phyloP scores from a whole-genome alignment of 2,888 invertebrate species.

The Callinectes sapidus region DNA sequence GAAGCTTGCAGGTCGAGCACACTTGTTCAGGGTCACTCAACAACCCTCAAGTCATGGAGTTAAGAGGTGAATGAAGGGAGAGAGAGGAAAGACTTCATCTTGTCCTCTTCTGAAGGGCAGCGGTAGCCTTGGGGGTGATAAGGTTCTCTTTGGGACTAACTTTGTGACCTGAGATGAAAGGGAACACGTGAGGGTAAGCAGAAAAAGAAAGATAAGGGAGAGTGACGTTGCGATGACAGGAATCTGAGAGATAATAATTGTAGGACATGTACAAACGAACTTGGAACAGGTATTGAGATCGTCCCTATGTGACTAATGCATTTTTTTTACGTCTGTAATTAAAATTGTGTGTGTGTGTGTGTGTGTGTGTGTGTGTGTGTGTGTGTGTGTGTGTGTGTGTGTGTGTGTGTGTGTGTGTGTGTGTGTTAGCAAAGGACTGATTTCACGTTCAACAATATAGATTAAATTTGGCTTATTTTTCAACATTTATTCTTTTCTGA shows the following conservation, averaged over 20 bases:
- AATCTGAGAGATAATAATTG: neutral
- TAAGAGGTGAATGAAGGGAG: neutral
- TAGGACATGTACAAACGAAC: neutral
- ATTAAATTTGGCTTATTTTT: too few relatives aligned
- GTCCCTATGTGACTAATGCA: neutral
- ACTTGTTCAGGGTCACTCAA: constrained; percentile 13
- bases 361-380: constrained; percentile 37
- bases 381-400: constrained; percentile 44
- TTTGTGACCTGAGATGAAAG: constrained; percentile 28
- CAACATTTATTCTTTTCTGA: too few relatives aligned
- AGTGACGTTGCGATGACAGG: neutral
- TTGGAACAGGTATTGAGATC: neutral
- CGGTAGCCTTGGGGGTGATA: neutral
- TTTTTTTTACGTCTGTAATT: neutral
- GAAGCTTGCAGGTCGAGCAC: neutral
- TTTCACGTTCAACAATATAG: too few relatives aligned
- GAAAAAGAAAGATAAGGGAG: neutral
- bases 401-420: constrained; percentile 47
- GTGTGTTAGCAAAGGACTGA: too few relatives aligned
- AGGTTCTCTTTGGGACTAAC: constrained; percentile 12
- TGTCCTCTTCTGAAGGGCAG: neutral
- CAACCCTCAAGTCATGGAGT: neutral
- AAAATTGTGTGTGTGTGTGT: constrained; percentile 3
- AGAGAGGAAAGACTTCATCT: neutral
- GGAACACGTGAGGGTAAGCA: neutral